A percentile compares a stretch with the other conserved stretches of the same genome.
Evolutionary conservation across 2,113 vertebrate genomes (phyloP).

Genomic region (Antechinus flavipes): DNA sequence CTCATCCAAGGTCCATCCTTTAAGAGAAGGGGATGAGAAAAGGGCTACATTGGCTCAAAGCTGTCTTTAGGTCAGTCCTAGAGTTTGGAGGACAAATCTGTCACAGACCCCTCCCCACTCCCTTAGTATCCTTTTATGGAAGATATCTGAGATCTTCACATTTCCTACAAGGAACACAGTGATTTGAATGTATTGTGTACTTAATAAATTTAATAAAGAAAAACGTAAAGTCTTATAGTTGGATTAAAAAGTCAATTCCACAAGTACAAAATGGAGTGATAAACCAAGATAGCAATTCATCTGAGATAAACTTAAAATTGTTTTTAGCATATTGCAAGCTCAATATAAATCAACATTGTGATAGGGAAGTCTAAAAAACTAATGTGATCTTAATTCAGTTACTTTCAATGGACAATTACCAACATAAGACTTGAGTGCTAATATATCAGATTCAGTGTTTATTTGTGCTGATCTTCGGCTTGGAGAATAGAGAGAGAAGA

Average conservation of each 20-base stretch:
- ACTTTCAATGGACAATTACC: not conserved
- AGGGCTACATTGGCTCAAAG: not conserved
- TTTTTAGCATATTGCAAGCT: not conserved
- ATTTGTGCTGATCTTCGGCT: not conserved
- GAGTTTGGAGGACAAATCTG: not conserved
- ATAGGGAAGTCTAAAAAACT: not conserved
- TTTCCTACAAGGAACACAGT: not conserved
- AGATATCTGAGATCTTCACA: not conserved
- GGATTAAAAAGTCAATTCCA: not conserved
- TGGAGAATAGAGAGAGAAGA: not conserved
- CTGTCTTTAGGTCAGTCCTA: not conserved
- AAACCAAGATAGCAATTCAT: not conserved
- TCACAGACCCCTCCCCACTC: not conserved
- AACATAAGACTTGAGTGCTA: not conserved
- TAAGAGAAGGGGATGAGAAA: rapidly evolving
- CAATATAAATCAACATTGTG: not conserved
- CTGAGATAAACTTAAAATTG: not conserved
- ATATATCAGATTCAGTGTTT: not conserved
- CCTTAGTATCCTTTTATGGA: not conserved
- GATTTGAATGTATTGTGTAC: not conserved
- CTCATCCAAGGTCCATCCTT: not conserved
- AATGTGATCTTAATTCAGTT: not conserved
- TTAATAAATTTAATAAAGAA: not conserved
- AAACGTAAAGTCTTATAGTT: not conserved
- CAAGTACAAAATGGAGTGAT: not conserved